A percentile compares a stretch with the other conserved stretches of the same genome.
phyloP scores from a whole-genome alignment of 2,797 vertebrate genomes.

The Toxotes lorentzi region DNA sequence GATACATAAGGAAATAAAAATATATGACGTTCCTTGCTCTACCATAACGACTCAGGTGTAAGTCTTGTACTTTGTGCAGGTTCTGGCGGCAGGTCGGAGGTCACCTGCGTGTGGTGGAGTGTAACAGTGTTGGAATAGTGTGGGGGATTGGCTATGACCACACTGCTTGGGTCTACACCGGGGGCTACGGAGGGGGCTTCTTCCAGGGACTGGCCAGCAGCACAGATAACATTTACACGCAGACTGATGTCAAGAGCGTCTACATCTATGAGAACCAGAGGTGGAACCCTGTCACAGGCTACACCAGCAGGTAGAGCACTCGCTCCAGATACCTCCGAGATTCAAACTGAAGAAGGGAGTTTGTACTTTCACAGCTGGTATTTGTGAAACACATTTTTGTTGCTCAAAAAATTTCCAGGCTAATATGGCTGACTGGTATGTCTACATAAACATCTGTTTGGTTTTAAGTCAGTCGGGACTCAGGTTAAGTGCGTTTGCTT shows the following conservation, averaged over 20 bases:
- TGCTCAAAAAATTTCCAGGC: too few relatives aligned
- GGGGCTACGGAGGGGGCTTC: conserved; percentile 93
- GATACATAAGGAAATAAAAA: background rate
- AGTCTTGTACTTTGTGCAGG: conserved; percentile 80
- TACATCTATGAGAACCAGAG: conserved; percentile 98
- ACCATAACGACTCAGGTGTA: background rate
- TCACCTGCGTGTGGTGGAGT: conserved; percentile 91
- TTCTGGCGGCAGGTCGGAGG: conserved; percentile 98
- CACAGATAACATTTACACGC: conserved; percentile 90
- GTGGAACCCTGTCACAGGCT: conserved; percentile 97
- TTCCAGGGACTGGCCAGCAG: conserved; percentile 92
- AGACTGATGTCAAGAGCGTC: conserved; percentile 93
- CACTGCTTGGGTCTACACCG: conserved; percentile 93
- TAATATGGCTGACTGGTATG: too few relatives aligned
- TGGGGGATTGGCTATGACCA: conserved; percentile 96
- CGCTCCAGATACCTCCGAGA: accelerated
- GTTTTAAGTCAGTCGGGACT: background rate
- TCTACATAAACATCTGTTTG: too few relatives aligned
- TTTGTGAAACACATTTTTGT: too few relatives aligned
- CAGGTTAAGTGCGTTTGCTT: background rate
- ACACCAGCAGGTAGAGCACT: conserved; percentile 89
- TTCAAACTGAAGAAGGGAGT: background rate
- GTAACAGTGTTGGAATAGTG: conserved; percentile 90
- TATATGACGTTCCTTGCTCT: background rate
- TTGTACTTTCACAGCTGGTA: too few relatives aligned